Conservation (phyloP, 2,113 vertebrate genomes). For the Tor tambroides region DNA sequence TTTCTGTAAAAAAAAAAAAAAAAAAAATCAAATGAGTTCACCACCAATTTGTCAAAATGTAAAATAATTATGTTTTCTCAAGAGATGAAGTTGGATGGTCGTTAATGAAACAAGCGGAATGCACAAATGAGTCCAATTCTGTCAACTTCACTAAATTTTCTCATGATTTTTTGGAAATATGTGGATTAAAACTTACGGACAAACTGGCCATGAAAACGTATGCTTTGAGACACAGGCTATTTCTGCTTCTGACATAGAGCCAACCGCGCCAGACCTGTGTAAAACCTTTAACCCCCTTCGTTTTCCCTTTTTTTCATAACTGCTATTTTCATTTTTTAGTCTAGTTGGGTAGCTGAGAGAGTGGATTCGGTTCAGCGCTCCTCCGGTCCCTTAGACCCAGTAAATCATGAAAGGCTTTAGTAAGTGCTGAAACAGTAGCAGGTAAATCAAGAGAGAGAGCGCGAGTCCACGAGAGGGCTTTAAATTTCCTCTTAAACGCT, state of each 20-base stretch:
- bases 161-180: neutral
- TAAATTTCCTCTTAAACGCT: slow-evolving; percentile 71
- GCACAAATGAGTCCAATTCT: neutral
- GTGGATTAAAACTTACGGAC: neutral
- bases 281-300: neutral
- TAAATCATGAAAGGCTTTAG: slow-evolving; percentile 51
- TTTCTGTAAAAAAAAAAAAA: neutral
- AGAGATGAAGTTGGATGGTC: neutral
- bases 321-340: slow-evolving; percentile 26
- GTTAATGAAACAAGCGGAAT: neutral
- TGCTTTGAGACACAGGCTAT: neutral
- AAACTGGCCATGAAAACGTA: neutral
- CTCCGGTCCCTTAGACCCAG: slow-evolving; percentile 10
- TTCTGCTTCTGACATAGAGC: neutral
- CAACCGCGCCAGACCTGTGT: neutral
- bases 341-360: slow-evolving; percentile 15
- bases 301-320: slow-evolving; percentile 16
- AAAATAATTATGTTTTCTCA: neutral
- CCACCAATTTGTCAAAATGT: neutral
- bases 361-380: slow-evolving; percentile 16
- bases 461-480: slow-evolving; percentile 59
- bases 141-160: neutral
- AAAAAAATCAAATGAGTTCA: neutral
- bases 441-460: slow-evolving; percentile 56
- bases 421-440: slow-evolving; percentile 49